Percentiles rank a stretch among this genome's conserved stretches.
Evolutionary conservation across 64 coral and sea anemone genomes (phyloP).

Genomic region (Pachyseris speciosa): DNA sequence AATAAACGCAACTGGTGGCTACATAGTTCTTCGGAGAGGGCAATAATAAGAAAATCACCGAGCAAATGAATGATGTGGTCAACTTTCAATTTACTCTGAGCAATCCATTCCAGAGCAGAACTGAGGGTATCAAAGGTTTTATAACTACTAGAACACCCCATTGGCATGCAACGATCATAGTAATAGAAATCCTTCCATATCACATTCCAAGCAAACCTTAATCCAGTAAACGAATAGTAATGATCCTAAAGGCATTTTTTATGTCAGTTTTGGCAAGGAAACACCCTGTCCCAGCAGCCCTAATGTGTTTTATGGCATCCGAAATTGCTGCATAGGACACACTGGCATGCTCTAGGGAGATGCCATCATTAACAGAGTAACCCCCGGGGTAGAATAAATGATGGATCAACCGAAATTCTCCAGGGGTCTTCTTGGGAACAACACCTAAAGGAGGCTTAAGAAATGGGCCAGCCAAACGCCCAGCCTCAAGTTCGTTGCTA

Average conservation of each 20-base stretch:
- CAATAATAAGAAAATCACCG: constrained; percentile 27
- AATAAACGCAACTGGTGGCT: background rate
- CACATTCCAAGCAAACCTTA: constrained; percentile 13
- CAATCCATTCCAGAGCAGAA: constrained; percentile 51
- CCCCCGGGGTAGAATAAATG: background rate
- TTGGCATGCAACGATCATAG: constrained; percentile 13
- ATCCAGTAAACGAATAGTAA: background rate
- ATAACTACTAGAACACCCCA: constrained; percentile 15
- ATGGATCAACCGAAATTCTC: background rate
- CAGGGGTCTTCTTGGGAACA: constrained; percentile 6
- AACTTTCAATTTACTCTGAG: constrained; percentile 19
- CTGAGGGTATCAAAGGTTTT: constrained; percentile 15
- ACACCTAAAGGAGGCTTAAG: background rate
- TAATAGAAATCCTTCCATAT: constrained; percentile 8
- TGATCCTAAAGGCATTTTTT: constrained; percentile 6
- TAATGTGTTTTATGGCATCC: background rate
- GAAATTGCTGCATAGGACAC: background rate
- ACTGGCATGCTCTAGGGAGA: background rate
- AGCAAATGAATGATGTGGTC: constrained; percentile 14
- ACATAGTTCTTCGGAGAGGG: background rate
- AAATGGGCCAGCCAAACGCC: background rate
- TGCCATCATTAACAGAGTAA: background rate
- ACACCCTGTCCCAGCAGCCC: background rate
- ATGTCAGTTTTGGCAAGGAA: constrained; percentile 28
- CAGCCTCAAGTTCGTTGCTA: background rate